Evolutionary conservation across 2,113 vertebrate genomes (phyloP), one percentile per base, ranked within the genome.

Genomic region (Dromiciops gliroides): DNA sequence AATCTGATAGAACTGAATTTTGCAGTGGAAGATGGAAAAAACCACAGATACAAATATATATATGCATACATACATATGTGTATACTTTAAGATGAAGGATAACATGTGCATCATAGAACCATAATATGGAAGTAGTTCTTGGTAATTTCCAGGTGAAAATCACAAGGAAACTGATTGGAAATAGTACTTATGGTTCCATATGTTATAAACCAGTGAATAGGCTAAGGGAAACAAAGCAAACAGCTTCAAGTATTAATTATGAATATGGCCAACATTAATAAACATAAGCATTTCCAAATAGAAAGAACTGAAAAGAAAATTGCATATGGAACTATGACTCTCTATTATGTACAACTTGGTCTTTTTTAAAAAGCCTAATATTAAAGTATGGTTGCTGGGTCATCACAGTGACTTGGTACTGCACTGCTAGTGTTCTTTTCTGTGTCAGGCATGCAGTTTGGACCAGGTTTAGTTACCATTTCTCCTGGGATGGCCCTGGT

Each of bases 81-180:
- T 26, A 56, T 28, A 16, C 10, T 50, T 89, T 48, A 92, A 23
- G 48, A 89, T 90, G 75, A 88, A 96, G 93, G 91, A 92, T 2
- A n/a, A 47, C 28, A 44, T 92, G 56, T 91, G 91, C 91, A 51
- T 75, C 48, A 83, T 2, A 60, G 91, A 88, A 91, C 75, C 9
- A 92, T 2, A 37, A 67, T 52, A 51, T 10, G 51, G n/a, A 93
- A n/a, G 53, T 25, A 88, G 1, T 28, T 22, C 51, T 25, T 28
- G 50, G 11, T 83, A 96, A 91, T 53, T 96, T 48, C 89, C 89
- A 50, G 26, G n/a, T 31, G 48, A 92, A 94, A 48, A 67, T 90
- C 50, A 44, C 37, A 83, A 92, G 56, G 53, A 48, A 67, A n/a
- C 22, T 90, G 28, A 25, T 47, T 4, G 11, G 67, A 50, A 93